These are phyloP conservation scores for Ploceus nigricollis DNA, from an alignment of 2,113 vertebrate species.

Conservation along the genomic window DNA sequence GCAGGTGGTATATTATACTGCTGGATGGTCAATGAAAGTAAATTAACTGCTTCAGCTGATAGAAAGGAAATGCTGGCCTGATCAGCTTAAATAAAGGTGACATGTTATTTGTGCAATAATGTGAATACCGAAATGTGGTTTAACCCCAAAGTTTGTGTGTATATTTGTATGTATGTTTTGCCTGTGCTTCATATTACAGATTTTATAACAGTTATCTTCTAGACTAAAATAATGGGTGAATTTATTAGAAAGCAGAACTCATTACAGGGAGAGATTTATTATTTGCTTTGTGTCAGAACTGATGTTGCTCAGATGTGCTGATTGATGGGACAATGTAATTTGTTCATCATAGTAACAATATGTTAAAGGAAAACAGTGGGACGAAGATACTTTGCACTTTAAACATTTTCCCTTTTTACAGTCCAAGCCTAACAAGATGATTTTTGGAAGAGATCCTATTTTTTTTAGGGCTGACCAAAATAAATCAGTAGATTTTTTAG, in stretches of 20 bases:
- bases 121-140: conserved; percentile 62
- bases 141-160: conserved; percentile 60
- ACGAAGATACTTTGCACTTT: conserved; percentile 18
- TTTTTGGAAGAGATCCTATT: background rate
- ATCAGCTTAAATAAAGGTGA: conserved; percentile 71
- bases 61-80: conserved; percentile 54
- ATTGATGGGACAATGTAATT: conserved; percentile 46
- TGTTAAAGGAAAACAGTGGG: background rate
- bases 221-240: conserved; percentile 71
- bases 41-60: conserved; percentile 73
- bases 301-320: conserved; percentile 65
- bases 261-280: conserved; percentile 71
- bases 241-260: conserved; percentile 74
- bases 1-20: conserved; percentile 67
- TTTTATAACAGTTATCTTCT: conserved; percentile 59
- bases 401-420: background rate
- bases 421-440: background rate
- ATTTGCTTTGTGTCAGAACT: conserved; percentile 72
- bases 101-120: conserved; percentile 74
- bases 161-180: background rate
- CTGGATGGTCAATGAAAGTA: conserved; percentile 75
- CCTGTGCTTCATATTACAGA: background rate
- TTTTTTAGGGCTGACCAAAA: background rate
- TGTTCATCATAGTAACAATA: background rate
- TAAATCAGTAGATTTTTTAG: background rate